Evolutionary conservation across 1,140 invertebrate genomes (phyloP), one percentile per base, ranked within the genome.

Genomic region (Tachypleus tridentatus): DNA sequence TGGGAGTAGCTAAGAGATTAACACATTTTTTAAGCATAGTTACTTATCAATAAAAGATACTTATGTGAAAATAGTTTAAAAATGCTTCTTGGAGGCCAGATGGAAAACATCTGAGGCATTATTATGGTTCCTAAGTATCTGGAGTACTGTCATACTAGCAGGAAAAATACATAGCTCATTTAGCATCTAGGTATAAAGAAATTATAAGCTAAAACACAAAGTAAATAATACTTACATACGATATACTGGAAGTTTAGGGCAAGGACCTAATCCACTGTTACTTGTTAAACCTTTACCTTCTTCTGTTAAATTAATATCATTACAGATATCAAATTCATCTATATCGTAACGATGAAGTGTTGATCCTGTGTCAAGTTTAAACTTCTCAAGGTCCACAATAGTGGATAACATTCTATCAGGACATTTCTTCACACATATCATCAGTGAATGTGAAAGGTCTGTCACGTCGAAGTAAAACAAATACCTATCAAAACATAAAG

Each of bases 371-470:
- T 84, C 77, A 62, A 78, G 79, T 70, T 88, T 87, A 80, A 89
- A 94, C n/a, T 80, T 73, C 69, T 85, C 79, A 8, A 94, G 76
- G 61, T 93, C 88, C n/a, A 77, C 73, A 8, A 85, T 76, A 11
- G 77, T 80, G 1, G 78, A 77, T 57, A 95, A 71, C 29, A 80
- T 82, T 66, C 77, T 80, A 67, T 83, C 82, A 1, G 93, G 92
- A 79, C 93, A 97, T 76, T 87, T 77, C 72, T 89, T 87, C 0
- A 97, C 91, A 78, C 93, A 97, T 66, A 96, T 86, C 77, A 91
- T 89, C 48, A 93, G 76, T 0, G 90, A 87, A 57, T 85, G 80
- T 57, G 82, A 82, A 3, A 91, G 78, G 73, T 93, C 82, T 63
- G 80, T 82, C 4, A 91, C 79, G 77, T 95, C 86, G 76, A 93